Base-by-base conservation (phyloP, 2,888 invertebrate genomes). In the Drosophila affinis region DNA sequence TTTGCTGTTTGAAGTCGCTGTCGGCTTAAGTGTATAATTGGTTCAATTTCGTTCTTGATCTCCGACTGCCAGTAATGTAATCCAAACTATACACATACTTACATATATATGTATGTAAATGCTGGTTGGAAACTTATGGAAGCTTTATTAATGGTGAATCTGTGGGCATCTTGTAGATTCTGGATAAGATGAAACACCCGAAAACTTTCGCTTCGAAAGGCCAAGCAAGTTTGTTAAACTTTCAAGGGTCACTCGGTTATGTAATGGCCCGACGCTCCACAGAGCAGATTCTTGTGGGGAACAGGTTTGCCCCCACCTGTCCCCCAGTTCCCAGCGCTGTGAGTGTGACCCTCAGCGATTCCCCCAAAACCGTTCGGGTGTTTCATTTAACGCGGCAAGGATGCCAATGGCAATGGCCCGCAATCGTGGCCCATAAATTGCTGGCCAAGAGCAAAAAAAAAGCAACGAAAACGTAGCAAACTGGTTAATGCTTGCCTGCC, bases 351-450 rank as follows among this genome's bases (percentile, higher is more conserved):
- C 85, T 84, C 87, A 60, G 55, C 60, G 65, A 58, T 59, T 49
- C 58, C 65, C 47, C 48, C 14, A 56, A 59, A 61, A 55, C 27
- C 10, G 72, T 47, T 39, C 49, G 55, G 54, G 58, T 56, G 67
- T 61, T 62, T 57, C 56, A 60, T 55, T 54, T 72, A 54, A 32
- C 54, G 60, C 49, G 62, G 74, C 79, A 84, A 84, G 83, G 83
- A 84, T 81, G 75, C 79, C 87, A 81, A 87, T 84, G 87, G 78
- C 83, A 83, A 81, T 83, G 79, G 85, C 87, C 83, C 59, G 79
- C 76, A 78, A 81, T 77, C 81, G 78, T 47, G 78, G 73, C 17
- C 85, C 75, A 79, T 81, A 83, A 84, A 81, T 87, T 87, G 63
- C 51, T 32, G 67, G 56, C 69, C 21, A 21, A 21, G 3, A 21